Evolutionary conservation across 2,113 vertebrate species (phyloP).

Genomic region (Gnathonemus longibarbis): DNA sequence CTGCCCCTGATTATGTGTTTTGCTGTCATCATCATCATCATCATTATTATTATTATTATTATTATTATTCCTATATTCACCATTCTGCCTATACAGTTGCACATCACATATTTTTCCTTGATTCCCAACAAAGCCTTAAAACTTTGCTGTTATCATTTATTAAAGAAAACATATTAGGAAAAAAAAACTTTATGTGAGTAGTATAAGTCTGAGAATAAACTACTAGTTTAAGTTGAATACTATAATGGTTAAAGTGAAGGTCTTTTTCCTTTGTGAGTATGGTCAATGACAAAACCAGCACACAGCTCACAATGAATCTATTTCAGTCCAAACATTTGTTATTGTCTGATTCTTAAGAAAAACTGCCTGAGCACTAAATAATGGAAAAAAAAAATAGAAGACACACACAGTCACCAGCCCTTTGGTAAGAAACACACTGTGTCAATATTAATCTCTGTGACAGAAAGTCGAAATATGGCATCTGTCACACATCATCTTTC

Average conservation of each 20-base stretch:
- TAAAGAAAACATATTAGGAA: background rate
- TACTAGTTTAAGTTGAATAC: background rate
- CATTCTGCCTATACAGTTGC: background rate
- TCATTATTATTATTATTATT: background rate
- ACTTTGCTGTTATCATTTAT: background rate
- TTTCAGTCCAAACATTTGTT: conserved; percentile 67
- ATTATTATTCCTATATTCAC: background rate
- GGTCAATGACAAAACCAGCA: conserved; percentile 53
- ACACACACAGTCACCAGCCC: conserved; percentile 64
- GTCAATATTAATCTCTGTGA: conserved; percentile 75
- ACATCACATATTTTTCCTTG: background rate
- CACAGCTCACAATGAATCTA: conserved; percentile 51
- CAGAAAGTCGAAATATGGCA: conserved; percentile 73
- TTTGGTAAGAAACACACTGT: conserved; percentile 66
- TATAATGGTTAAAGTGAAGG: background rate
- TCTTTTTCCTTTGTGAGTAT: conserved; percentile 16
- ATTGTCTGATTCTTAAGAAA: conserved; percentile 75
- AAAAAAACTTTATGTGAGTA: background rate
- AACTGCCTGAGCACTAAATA: conserved; percentile 61
- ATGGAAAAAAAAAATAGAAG: conserved; percentile 64
- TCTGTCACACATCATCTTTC: conserved; percentile 71
- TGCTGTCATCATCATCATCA: background rate
- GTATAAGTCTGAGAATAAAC: background rate
- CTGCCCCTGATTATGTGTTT: background rate
- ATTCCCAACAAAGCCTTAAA: background rate